Percentiles rank a stretch among this genome's conserved stretches.
phyloP scores from a whole-genome alignment of 2,888 invertebrate species.

The Hyalella azteca region DNA sequence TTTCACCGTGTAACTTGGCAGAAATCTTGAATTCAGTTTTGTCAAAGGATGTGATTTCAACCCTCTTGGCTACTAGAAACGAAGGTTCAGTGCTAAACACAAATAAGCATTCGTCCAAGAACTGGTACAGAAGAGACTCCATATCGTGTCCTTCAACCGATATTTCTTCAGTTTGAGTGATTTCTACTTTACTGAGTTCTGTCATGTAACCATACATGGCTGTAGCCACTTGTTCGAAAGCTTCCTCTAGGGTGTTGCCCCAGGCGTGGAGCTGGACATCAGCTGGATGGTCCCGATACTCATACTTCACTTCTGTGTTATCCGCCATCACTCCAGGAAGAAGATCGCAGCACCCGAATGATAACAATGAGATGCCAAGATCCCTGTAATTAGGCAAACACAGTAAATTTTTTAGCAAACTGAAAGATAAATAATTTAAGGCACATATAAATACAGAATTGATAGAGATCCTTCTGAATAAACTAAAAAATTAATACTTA shows the following conservation, averaged over 20 bases:
- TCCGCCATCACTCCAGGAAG: no score
- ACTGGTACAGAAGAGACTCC: slow-evolving; percentile 85
- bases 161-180: slow-evolving; percentile 78
- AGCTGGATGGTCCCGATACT: slow-evolving; percentile 86
- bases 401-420: no score
- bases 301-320: slow-evolving; percentile 50
- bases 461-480: no score
- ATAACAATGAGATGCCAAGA: no score
- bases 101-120: slow-evolving; percentile 91
- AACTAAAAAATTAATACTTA: no score
- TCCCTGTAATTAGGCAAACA: no score
- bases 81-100: slow-evolving; percentile 90
- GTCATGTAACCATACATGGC: slow-evolving; percentile 99
- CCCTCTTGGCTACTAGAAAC: slow-evolving; percentile 75
- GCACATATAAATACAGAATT: no score
- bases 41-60: slow-evolving; percentile 87
- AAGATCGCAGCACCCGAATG: no score
- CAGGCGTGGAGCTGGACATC: slow-evolving; percentile 98
- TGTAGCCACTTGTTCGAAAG: slow-evolving; percentile 92
- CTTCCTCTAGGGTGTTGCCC: slow-evolving; percentile 85
- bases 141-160: slow-evolving; percentile 90
- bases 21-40: slow-evolving; percentile 80
- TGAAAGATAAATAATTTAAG: no score
- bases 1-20: slow-evolving; percentile 83
- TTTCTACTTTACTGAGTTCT: slow-evolving; percentile 80